Percentiles rank a stretch among this genome's conserved stretches.
phyloP scores from a whole-genome alignment of 2,113 vertebrate genomes.

The Pituophis catenifer region DNA sequence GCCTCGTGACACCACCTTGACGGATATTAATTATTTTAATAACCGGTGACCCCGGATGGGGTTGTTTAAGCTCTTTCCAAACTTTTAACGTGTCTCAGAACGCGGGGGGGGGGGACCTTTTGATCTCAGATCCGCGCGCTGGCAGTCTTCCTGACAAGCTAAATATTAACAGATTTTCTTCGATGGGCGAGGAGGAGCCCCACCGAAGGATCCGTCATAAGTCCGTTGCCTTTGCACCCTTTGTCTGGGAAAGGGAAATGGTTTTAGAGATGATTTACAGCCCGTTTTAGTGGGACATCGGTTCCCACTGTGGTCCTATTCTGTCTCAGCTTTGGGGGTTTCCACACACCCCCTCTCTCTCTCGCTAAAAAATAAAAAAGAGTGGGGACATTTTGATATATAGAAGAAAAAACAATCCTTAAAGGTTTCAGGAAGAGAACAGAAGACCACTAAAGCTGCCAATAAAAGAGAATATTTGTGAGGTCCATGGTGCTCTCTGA shows the following conservation, averaged over 20 bases:
- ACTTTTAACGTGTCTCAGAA: constrained; percentile 31
- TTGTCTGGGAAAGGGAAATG: constrained; percentile 29
- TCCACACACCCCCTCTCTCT: too few relatives aligned
- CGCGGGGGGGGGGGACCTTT: constrained; percentile 14
- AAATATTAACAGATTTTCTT: constrained; percentile 65
- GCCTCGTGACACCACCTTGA: constrained; percentile 32
- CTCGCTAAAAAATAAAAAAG: neutral
- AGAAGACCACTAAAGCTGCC: neutral
- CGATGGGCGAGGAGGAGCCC: constrained; percentile 9
- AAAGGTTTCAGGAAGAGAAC: neutral
- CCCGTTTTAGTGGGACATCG: neutral
- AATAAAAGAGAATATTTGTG: too few relatives aligned
- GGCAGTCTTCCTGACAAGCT: constrained; percentile 57
- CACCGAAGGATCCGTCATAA: neutral
- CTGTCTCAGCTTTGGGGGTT: neutral
- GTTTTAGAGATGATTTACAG: constrained; percentile 46
- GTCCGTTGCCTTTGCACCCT: constrained; percentile 48
- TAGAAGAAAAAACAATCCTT: neutral
- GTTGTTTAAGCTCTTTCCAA: constrained; percentile 38
- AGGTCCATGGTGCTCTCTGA: too few relatives aligned
- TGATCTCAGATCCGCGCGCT: constrained; percentile 55
- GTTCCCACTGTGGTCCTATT: neutral
- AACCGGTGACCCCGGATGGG: constrained; percentile 37
- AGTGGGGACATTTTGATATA: neutral
- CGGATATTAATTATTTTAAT: constrained; percentile 48